Base-by-base conservation (phyloP, 2,797 vertebrate genomes). In the Sebastes nivosus region DNA sequence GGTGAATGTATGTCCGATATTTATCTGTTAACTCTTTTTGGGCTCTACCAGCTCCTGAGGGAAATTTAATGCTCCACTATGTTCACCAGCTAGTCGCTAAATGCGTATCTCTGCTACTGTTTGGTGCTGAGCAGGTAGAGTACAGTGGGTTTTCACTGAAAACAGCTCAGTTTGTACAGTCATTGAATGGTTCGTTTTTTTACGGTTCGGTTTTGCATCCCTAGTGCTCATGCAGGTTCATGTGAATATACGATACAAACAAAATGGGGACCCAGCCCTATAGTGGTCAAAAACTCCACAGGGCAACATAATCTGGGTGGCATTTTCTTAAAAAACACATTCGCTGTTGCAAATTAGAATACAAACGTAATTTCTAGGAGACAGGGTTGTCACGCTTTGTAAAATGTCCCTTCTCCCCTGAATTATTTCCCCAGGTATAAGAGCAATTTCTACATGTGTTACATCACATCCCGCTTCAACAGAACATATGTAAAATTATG, bases 401-500 rank as follows among this genome's bases (percentile, higher is more conserved):
- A 30, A 46, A 61, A 68, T 22, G 3, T 2, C 22, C 20, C 50
- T 46, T 27, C 8, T 52, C 4, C 30, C 6, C 29, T 27, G 14
- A 67, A 52, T 30, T 42, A 20, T 72, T 66, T 42, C 9, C 25
- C 16, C 24, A 8, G 24, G 6, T 38, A 29, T n/a, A 61, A 30
- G 11, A 68, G 22, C 22, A 58, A 66, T 64, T 25, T 70, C 4
- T 64, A 29, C 4, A 10, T 34, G 36, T 77, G 30, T 59, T 67
- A 58, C 29, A 72, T 64, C 32, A 79, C 42, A 59, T 71, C 34
- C 2, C 20, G 2, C 52, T 69, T 80, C 14, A 75, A 75, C 22
- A 61, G 46, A 81, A 81, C 25, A 64, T 72, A 54, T 78, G 38
- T 58, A 36, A 68, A 63, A 55, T 86, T 68, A 83, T 71, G 27